Conservation (phyloP, 2,888 invertebrate genomes). For the Dicyrtoma fusca region DNA sequence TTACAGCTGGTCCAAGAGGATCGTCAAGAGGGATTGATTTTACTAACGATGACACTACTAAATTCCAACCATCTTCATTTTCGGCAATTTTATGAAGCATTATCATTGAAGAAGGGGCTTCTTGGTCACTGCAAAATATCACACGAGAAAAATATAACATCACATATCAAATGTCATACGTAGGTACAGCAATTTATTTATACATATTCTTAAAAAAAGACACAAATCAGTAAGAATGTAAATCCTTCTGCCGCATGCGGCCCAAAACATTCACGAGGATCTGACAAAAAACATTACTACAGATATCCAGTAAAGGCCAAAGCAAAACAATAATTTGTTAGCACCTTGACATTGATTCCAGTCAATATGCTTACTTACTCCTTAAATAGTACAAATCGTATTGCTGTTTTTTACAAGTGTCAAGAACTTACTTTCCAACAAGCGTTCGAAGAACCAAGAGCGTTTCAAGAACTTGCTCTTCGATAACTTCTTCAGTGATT, state of each 20-base stretch:
- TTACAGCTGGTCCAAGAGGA: constrained; percentile 86
- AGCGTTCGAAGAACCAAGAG: constrained; percentile 77
- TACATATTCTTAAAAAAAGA: too few relatives aligned
- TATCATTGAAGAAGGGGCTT: constrained; percentile 81
- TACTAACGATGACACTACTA: constrained; percentile 80
- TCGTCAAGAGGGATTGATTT: constrained; percentile 78
- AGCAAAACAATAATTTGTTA: too few relatives aligned
- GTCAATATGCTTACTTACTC: too few relatives aligned
- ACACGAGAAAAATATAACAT: constrained; percentile 27
- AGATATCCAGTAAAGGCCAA: too few relatives aligned
- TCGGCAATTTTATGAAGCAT: constrained; percentile 84
- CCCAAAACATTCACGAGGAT: too few relatives aligned
- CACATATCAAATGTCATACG: too few relatives aligned
- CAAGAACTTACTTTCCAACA: constrained; percentile 75
- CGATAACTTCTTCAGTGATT: constrained; percentile 61
- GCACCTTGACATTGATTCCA: too few relatives aligned
- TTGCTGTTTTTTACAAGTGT: constrained; percentile 30
- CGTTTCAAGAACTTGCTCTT: constrained; percentile 78
- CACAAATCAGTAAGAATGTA: too few relatives aligned
- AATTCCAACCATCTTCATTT: constrained; percentile 88
- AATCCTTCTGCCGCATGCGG: too few relatives aligned
- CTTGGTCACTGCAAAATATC: constrained; percentile 73
- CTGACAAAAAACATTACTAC: too few relatives aligned
- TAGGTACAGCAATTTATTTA: too few relatives aligned
- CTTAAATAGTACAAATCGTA: neutral